These are phyloP conservation scores for Cephus runcator DNA, from an alignment of 2,888 invertebrate species.

Conservation along the genomic window DNA sequence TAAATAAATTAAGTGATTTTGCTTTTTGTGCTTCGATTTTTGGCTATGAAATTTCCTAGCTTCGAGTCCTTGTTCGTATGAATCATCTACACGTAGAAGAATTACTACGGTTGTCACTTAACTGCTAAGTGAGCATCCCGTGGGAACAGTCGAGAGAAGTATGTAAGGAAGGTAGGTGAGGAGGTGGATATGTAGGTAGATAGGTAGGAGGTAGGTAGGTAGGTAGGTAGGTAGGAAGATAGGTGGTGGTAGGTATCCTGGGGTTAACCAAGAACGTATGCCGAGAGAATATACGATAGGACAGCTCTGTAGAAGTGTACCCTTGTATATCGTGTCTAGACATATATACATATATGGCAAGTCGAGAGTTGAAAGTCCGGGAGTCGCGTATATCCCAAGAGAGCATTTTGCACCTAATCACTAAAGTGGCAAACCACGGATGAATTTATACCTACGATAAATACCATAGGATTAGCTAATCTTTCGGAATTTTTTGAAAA, in stretches of 20 bases:
- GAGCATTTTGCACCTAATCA: constrained; percentile 48
- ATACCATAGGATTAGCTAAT: constrained; percentile 9
- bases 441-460: constrained; percentile 24
- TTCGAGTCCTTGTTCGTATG: too few species aligned
- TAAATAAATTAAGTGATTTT: too few species aligned
- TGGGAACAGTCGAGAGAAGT: constrained; percentile 27
- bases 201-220: too few species aligned
- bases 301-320: background rate
- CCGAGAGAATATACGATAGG: background rate
- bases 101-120: constrained; percentile 17
- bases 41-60: too few species aligned
- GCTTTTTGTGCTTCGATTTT: too few species aligned
- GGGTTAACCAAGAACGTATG: background rate
- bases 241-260: background rate
- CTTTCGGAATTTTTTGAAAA: background rate
- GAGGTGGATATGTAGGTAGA: background rate
- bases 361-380: background rate
- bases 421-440: constrained; percentile 33
- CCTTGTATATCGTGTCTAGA: background rate
- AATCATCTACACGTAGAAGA: too few species aligned
- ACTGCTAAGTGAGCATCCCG: constrained; percentile 46
- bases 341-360: background rate
- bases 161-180: background rate
- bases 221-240: background rate
- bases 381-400: constrained; percentile 29